Evolutionary conservation across 2,888 invertebrate species (phyloP).

Genomic region (Protodeltote pygarga): DNA sequence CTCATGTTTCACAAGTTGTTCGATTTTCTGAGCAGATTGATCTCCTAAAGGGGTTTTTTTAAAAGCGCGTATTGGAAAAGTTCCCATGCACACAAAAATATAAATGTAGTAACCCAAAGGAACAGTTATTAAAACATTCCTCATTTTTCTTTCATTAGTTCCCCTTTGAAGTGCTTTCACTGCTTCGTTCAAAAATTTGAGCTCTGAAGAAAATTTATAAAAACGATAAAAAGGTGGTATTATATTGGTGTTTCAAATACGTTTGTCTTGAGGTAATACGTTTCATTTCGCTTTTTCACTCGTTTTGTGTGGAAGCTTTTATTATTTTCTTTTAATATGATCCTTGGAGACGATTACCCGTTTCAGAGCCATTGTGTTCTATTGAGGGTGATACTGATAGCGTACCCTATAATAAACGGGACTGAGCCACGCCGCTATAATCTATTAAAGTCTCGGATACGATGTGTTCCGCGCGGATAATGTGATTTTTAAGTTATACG

Average conservation of each 20-base stretch:
- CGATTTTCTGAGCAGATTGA: too few relatives aligned
- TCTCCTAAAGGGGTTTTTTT: too few relatives aligned
- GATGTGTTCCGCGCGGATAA: conserved; percentile 9
- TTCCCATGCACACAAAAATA: conserved; percentile 34
- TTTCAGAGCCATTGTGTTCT: conserved; percentile 57
- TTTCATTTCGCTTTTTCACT: conserved; percentile 41
- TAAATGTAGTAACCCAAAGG: conserved; percentile 42
- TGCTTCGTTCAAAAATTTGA: conserved; percentile 32
- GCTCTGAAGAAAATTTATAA: conserved; percentile 28
- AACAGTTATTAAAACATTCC: conserved; percentile 52
- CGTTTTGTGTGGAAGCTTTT: conserved; percentile 50
- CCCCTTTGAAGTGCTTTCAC: conserved; percentile 44
- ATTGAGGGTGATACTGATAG: conserved; percentile 56
- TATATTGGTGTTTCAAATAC: conserved; percentile 39
- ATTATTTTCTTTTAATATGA: conserved; percentile 63
- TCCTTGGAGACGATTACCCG: conserved; percentile 55
- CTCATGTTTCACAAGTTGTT: too few relatives aligned
- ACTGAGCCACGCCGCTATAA: conserved; percentile 43
- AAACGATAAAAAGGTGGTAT: conserved; percentile 27
- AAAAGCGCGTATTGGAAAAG: conserved; percentile 30
- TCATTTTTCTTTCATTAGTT: conserved; percentile 48
- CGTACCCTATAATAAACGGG: conserved; percentile 53
- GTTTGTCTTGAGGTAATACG: conserved; percentile 47
- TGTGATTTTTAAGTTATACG: conserved; percentile 13
- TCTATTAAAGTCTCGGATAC: conserved; percentile 32